Evolutionary conservation across 1,140 invertebrate genomes (phyloP), one percentile per base, ranked within the genome.

Genomic region (Lepeophtheirus salmonis): DNA sequence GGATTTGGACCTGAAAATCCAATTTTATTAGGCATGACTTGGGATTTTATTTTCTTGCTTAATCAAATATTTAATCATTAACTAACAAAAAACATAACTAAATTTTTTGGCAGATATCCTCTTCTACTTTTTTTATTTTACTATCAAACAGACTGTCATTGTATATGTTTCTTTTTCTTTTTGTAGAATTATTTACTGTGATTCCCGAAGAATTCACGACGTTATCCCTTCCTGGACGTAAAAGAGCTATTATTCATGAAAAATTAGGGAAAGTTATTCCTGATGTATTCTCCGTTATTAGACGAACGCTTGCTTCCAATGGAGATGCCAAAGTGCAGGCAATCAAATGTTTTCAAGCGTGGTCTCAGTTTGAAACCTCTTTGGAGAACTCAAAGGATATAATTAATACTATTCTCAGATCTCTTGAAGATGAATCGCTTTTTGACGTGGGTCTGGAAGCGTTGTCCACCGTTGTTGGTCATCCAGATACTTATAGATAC

Each of bases 391-490:
- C 64, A 26, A 67, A 69, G 57, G 23, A 62, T 10, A 65, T 74
- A 16, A 65, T 74, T 16, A 48, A 66, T n/a, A 68, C 71, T 10
- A 70, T 78, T 6, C 68, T 75, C 57, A 65, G 71, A 57, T 64
- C 67, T 3, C 58, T 72, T 10, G 64, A 68, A 50, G 69, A 71
- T 63, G 67, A 66, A 16, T 64, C 69, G 26, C 74, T 81, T 50
- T 75, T 75, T 58, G 80, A 82, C 64, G 71, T 75, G 1, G 75
- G 78, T 55, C 66, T 81, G 0, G 81, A 83, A 65, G 75, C 79
- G 0, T 66, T 83, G 56, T 73, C 61, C 60, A 74, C 71, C 61
- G 72, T 80, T 10, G 74, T 78, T 53, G 74, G 72, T 1, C 75
- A 77, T 64, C 77, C 77, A 1, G 76, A 79, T 61, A 68, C 73